These are phyloP conservation scores for Solea senegalensis DNA, from an alignment of 2,113 vertebrate species.

Conservation along the genomic window DNA sequence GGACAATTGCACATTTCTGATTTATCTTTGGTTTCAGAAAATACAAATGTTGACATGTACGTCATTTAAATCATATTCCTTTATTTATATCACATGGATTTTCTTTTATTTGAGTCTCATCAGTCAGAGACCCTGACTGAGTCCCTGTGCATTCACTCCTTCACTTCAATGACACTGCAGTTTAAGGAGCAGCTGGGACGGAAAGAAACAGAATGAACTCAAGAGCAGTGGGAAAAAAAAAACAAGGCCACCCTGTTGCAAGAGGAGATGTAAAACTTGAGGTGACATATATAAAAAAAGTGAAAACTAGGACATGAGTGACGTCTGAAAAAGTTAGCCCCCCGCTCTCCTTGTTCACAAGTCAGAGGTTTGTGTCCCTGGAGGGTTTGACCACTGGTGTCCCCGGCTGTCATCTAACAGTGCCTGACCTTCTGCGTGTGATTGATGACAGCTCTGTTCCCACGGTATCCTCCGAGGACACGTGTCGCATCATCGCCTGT, in stretches of 20 bases:
- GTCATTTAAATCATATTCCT: too few species aligned
- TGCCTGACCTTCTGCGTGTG: slow-evolving; percentile 56
- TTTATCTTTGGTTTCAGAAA: neutral
- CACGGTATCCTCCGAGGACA: slow-evolving; percentile 21
- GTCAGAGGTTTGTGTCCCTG: slow-evolving; percentile 29
- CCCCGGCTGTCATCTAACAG: slow-evolving; percentile 38
- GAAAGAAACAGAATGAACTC: slow-evolving; percentile 36
- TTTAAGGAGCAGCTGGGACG: slow-evolving; percentile 37
- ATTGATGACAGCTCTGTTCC: slow-evolving; percentile 58
- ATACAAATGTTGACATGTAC: neutral
- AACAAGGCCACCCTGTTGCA: slow-evolving; percentile 62
- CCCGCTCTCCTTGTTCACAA: slow-evolving; percentile 45
- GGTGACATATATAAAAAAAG: slow-evolving; percentile 72
- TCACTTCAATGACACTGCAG: neutral
- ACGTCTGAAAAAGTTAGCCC: slow-evolving; percentile 20
- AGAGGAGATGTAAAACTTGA: slow-evolving; percentile 59
- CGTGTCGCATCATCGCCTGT: neutral
- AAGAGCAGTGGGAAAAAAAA: slow-evolving; percentile 41
- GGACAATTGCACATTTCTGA: too few species aligned
- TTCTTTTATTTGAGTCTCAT: too few species aligned
- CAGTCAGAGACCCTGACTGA: neutral
- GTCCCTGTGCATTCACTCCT: neutral
- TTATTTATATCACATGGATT: too few species aligned
- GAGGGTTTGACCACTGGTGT: slow-evolving; percentile 49
- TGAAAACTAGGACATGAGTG: slow-evolving; percentile 67